Evolutionary conservation across 2,797 vertebrate species (phyloP), one percentile per base, ranked within the genome.

Genomic region (Gymnoscopelus microlampas): DNA sequence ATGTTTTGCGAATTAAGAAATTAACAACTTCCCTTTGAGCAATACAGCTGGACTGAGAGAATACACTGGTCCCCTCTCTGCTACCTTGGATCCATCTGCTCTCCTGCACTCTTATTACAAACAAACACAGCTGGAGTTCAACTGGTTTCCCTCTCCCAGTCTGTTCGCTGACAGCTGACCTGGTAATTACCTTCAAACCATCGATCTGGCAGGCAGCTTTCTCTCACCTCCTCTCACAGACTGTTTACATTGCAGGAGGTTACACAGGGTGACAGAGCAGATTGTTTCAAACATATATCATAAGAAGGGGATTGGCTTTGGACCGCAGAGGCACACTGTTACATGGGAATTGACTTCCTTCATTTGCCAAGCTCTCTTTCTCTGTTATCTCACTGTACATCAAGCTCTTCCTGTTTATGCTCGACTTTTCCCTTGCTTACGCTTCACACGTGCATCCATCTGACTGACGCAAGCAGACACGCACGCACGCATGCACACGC

Each of bases 141-240:
- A 64, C 53, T 62, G 59, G 39, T 66, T 35, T 63, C 47, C 8
- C 50, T 73, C 12, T 44, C 48, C 54, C 74, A 59, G 65, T 68
- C 73, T 66, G 58, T 69, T 77, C 48, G 51, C 76, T 86, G 67
- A 65, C 35, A 54, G 70, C 61, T 84, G 74, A 80, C 70, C 74
- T 71, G 68, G 67, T 85, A 80, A 68, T 85, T 75, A 73, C 76
- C 49, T 79, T 78, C 68, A 66, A 66, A 73, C 65, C 58, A 53
- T 9, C 26, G 68, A 55, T 88, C 73, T 76, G 73, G 83, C 68
- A 72, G 73, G 77, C 72, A 78, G 81, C 60, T 76, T 58, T 53
- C 60, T 53, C 50, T 76, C 63, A 70, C 15, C n/a, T 49, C 62
- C 19, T 58, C 54, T 60, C 48, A 66, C 56, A 65, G 53, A 47